Base-by-base conservation (phyloP, 2,797 vertebrate species). In the Kryptopterus vitreolus region DNA sequence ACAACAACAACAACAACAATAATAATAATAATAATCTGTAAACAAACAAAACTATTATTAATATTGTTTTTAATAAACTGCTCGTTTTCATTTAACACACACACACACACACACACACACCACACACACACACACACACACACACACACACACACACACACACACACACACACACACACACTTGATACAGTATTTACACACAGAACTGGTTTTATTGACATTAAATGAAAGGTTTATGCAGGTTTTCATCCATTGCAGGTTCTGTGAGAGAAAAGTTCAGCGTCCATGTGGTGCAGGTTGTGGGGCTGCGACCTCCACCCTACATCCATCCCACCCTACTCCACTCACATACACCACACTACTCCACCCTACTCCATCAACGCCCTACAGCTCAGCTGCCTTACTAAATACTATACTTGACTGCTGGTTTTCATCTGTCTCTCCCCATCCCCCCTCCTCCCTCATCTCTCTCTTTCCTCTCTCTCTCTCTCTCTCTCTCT, bases 371-470 rank as follows among this genome's bases (percentile, higher is more conserved):
- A n/a, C n/a, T n/a, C n/a, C n/a, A n/a, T n/a, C n/a, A n/a, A n/a
- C n/a, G 78, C 58, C 29, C 59, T 81, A 52, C 35, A 43, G 38
- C 7, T 81, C 84, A n/a, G n/a, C n/a, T n/a, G n/a, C n/a, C n/a
- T n/a, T n/a, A n/a, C n/a, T 79, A 85, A 85, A 87, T 84, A 87
- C 65, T 70, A 76, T 52, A 72, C 50, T 59, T 78, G 71, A 79
- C 70, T 83, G 82, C 76, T 52, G 48, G 48, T 20, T 78, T 73
- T 82, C 66, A 85, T 72, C 76, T 75, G 74, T 77, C 66, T 59
- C 15, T 7, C 68, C 68, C 48, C 35, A 3, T 7, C 7, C 35
- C 7, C 35, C 7, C 35, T 38, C 35, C 7, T 7, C 35, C 35
- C 7, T 7, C 58, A 9, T 31, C 48, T 9, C 16, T 11, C 50